Evolutionary conservation across 2,797 vertebrate species (phyloP).

Genomic region (Diplodus puntazzo): DNA sequence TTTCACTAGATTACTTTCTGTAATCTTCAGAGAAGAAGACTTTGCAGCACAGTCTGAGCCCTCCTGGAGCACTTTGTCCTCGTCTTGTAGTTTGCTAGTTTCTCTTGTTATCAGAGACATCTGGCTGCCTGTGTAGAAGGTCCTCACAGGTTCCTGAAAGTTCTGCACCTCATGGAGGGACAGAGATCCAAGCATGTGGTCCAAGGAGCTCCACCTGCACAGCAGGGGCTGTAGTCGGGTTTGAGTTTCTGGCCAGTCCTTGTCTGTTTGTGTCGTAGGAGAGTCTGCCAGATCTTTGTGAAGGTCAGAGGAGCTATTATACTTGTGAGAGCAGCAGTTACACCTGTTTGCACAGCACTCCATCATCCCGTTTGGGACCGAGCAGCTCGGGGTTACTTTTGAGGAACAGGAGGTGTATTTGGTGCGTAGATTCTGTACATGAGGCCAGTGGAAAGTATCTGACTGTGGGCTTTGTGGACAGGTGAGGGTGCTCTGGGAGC

Average conservation of each 20-base stretch:
- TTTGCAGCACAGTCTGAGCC: conserved; percentile 44
- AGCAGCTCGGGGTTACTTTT: conserved; percentile 79
- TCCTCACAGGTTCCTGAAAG: conserved; percentile 63
- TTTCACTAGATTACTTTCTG: conserved; percentile 86
- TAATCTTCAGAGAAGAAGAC: conserved; percentile 66
- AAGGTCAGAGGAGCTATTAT: conserved; percentile 55
- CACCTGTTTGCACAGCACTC: conserved; percentile 55
- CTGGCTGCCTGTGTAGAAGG: conserved; percentile 75
- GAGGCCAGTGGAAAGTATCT: conserved; percentile 91
- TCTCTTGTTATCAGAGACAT: conserved; percentile 58
- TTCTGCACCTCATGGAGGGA: conserved; percentile 76
- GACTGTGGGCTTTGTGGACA: conserved; percentile 83
- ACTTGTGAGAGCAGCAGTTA: conserved; percentile 61
- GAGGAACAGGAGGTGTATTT: conserved; percentile 79
- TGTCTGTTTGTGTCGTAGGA: neutral
- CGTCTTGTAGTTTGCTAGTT: conserved; percentile 39
- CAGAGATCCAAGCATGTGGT: conserved; percentile 57
- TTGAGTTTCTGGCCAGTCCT: conserved; percentile 49
- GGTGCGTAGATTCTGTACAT: conserved; percentile 91
- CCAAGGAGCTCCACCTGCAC: conserved; percentile 79
- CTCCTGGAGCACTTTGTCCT: conserved; percentile 40
- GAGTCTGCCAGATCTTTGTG: conserved; percentile 46
- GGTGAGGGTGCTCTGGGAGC: conserved; percentile 69
- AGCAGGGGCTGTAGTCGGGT: conserved; percentile 55
- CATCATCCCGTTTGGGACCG: conserved; percentile 79